Conservation (phyloP, 30 jellyfish, hydroid and myxozoan genomes). For the Nemopilema nomurai region DNA sequence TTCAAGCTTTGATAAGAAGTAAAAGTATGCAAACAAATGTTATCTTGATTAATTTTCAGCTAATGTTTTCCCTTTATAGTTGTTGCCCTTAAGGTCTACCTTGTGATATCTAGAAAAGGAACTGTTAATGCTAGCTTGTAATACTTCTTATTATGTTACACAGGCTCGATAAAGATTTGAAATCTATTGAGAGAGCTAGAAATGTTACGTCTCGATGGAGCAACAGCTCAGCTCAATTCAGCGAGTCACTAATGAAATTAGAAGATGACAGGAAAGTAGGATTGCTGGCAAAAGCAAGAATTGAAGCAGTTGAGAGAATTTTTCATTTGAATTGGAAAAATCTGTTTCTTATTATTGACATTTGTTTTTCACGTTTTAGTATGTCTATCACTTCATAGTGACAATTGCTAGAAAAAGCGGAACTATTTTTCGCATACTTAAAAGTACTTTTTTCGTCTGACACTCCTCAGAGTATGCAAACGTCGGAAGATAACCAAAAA, state of each 20-base stretch:
- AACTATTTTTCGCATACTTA: no score
- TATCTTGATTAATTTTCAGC: no score
- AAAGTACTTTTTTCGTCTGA: no score
- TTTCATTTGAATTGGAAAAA: neutral
- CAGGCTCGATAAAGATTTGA: slow-evolving; percentile 4
- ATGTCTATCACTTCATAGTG: neutral
- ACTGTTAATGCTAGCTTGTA: no score
- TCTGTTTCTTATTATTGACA: neutral
- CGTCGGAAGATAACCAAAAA: no score
- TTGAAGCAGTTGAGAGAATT: slow-evolving; percentile 18
- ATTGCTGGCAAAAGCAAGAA: slow-evolving; percentile 9
- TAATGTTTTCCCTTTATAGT: no score
- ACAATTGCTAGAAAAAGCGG: no score
- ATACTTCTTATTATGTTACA: neutral
- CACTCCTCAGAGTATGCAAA: no score
- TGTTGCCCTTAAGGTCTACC: no score
- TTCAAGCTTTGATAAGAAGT: no score
- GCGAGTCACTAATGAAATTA: neutral
- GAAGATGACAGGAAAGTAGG: slow-evolving; percentile 15
- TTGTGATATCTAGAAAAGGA: no score
- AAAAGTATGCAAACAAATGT: no score
- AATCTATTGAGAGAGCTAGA: neutral
- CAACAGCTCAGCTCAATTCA: neutral
- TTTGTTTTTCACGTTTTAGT: neutral
- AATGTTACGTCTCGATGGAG: slow-evolving; percentile 2